Percentiles rank a stretch among this genome's conserved stretches.
Evolutionary conservation across 2,113 vertebrate genomes (phyloP).

Genomic region (Percopsis transmontana): DNA sequence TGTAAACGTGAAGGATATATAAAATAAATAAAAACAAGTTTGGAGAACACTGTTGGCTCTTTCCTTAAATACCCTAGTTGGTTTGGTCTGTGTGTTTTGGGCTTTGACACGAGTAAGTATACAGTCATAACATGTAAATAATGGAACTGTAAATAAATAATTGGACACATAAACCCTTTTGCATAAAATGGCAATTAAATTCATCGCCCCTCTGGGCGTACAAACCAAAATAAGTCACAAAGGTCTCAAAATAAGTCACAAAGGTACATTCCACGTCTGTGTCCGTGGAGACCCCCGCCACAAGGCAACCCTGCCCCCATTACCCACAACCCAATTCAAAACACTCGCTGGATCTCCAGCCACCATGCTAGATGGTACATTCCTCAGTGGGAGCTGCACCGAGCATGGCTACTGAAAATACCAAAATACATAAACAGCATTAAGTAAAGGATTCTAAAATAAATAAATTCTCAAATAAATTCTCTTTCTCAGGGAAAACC

Average conservation of each 20-base stretch:
- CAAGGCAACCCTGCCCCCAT: conserved; percentile 18
- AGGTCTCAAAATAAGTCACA: no score
- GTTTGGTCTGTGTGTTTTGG: background rate
- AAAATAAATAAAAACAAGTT: no score
- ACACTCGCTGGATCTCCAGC: background rate
- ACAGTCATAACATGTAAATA: background rate
- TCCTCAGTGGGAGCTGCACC: no score
- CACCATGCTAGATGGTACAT: background rate
- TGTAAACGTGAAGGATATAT: no score
- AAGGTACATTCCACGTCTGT: conserved; percentile 4
- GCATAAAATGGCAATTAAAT: no score
- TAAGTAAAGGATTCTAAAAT: no score
- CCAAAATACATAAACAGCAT: no score
- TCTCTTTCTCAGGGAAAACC: no score
- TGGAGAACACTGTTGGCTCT: background rate
- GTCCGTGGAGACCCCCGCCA: conserved; percentile 41
- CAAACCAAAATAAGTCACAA: conserved; percentile 38
- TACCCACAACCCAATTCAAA: conserved; percentile 17
- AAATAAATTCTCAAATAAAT: no score
- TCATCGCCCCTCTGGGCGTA: background rate
- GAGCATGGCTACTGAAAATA: no score
- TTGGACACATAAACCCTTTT: no score
- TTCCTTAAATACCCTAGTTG: background rate
- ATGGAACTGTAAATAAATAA: background rate
- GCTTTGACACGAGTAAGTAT: background rate